Evolutionary conservation across 2,888 invertebrate species (phyloP), one percentile per base, ranked within the genome.

Genomic region (Colletes collaris): DNA sequence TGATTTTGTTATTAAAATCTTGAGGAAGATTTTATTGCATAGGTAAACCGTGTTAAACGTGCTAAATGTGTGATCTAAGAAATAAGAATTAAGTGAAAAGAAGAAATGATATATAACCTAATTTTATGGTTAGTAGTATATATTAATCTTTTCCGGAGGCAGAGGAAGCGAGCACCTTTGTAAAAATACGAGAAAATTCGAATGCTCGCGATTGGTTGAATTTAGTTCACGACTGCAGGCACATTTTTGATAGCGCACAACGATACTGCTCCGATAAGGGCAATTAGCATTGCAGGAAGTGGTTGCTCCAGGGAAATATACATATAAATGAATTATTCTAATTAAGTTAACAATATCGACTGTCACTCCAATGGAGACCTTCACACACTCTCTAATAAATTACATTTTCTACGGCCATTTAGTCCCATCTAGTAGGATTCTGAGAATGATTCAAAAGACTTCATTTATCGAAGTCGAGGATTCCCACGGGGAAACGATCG

Each of bases 271-370:
- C 4, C 67, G 86, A 86, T 86, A 86, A 83, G 66, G 16, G 75
- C 77, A 86, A 86, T 86, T 82, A 83, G 74, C 65, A 73, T 79
- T 79, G 70, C 86, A 86, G 86, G 86, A 86, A 86, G 86, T 86
- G 86, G 86, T 81, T 77, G 64, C 79, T 52, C 56, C 68, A 78
- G 49, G 66, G 67, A 81, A 79, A 62, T 16, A 44, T 62, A 50
- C 11, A 58, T 62, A 50, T 13, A 58, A 79, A 83, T 52, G 72
- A 84, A 84, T 83, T 73, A 79, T 69, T 44, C 75, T 63, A 70
- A 79, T 82, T 82, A 78, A n/a, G 16, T 10, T 13, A 35, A 37
- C 58, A 13, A 10, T 56, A 56, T 16, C 44, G 56, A 40, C 49
- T n/a, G 27, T 46, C 44, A 11, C 40, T 40, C 2, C n/a, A 13